Base-by-base conservation (phyloP, 2,888 invertebrate species). In the Hirtodrosophila cameraria region DNA sequence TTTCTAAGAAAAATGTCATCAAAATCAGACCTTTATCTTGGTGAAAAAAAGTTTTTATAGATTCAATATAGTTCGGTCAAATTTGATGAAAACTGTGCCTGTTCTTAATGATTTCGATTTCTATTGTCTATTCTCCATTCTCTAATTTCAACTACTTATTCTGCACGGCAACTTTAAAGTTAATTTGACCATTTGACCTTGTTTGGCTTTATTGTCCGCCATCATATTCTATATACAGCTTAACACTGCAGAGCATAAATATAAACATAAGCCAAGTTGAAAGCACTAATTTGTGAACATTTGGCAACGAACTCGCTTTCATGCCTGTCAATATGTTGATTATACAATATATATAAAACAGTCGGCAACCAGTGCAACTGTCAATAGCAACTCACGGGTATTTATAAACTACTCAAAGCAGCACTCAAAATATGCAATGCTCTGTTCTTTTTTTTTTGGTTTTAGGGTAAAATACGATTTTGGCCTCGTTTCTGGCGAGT, bases 401-500 rank as follows among this genome's bases (percentile, higher is more conserved):
- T 59, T 54, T 68, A 33, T 57, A 58, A 52, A n/a, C 13, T 59
- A 50, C 18, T 38, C 6, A 41, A 36, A 13, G 16, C 16, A 39
- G 36, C 58, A 64, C 63, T 13, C 59, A 67, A 75, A 75, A 59
- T 82, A 79, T 79, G 79, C 74, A 60, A 16, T 13, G 27, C 11
- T 55, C 43, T 30, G 38, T 43, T 23, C 12, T 23, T 39, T 28
- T 20, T 23, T 33, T 30, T 16, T 27, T 12, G 1, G 12, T 3
- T 30, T 16, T 16, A 3, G 36, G 18, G n/a, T 9, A 16, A 8
- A 39, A 70, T 54, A 63, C 59, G 48, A 41, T 66, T 66, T 71
- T 83, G 80, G 66, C 80, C 77, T 77, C 68, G 45, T 75, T 80
- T 83, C 30, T 15, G 13, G 20, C 7, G 60, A 78, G 80, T 80